These are phyloP conservation scores for Halcyon malimbica DNA, from an alignment of 2,113 vertebrate species.

Conservation along the genomic window DNA sequence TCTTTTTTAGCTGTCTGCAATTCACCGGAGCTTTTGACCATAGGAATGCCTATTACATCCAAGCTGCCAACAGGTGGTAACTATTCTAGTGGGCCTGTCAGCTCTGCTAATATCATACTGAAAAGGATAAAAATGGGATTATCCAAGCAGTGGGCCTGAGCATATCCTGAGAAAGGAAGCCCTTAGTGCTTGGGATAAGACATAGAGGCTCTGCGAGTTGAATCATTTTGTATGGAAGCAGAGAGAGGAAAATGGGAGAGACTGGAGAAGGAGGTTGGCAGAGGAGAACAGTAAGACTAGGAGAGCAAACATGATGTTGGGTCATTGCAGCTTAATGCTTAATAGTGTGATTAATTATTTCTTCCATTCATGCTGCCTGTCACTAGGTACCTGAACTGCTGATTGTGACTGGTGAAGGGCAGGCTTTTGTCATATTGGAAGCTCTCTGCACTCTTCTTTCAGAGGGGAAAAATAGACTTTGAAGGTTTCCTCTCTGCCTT, in stretches of 20 bases:
- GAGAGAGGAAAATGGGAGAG: not conserved
- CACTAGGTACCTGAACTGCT: not conserved
- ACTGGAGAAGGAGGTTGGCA: not conserved
- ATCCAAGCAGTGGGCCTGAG: not conserved
- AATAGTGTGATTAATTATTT: not conserved
- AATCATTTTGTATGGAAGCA: not conserved
- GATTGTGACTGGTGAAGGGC: not conserved
- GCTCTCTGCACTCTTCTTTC: not conserved
- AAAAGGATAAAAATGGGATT: not conserved
- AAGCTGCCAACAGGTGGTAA: not conserved
- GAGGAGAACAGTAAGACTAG: not conserved
- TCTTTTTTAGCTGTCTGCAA: not conserved
- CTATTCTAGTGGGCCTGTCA: not conserved
- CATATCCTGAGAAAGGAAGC: not conserved
- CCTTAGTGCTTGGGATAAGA: not conserved
- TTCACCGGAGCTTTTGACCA: not conserved
- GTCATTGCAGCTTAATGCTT: not conserved
- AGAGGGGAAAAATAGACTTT: not conserved
- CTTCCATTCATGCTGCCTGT: not conserved
- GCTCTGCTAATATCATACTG: not conserved
- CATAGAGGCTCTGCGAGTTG: not conserved
- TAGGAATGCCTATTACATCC: not conserved
- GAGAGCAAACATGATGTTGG: not conserved
- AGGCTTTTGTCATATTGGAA: not conserved
- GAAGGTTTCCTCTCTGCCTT: not conserved